phyloP scores from a whole-genome alignment of 2,113 vertebrate species.

The Conger conger region DNA sequence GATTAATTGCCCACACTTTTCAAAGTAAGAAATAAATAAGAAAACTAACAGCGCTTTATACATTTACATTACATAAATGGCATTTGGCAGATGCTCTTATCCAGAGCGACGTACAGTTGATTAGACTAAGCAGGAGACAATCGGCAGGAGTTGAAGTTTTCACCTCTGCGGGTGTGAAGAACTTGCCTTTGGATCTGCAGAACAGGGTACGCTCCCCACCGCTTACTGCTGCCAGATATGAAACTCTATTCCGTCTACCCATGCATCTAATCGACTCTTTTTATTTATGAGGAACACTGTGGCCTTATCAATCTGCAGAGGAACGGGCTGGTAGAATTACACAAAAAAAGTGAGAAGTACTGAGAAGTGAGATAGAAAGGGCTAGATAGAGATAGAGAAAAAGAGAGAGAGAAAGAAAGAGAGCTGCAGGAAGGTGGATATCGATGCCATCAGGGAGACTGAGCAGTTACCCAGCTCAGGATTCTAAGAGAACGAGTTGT shows the following conservation, averaged over 20 bases:
- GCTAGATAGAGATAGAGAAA: neutral
- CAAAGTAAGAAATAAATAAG: too few species aligned
- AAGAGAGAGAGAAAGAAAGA: neutral
- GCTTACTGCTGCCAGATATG: neutral
- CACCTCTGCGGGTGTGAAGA: neutral
- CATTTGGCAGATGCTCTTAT: too few species aligned
- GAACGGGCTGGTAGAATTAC: neutral
- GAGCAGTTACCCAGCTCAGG: neutral
- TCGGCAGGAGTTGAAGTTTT: neutral
- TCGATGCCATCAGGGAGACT: neutral
- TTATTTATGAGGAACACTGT: too few species aligned
- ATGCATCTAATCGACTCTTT: neutral
- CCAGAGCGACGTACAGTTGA: too few species aligned
- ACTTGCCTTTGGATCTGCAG: neutral
- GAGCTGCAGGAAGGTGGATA: neutral
- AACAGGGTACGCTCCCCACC: neutral
- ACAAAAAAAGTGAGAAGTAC: neutral
- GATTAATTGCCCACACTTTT: too few species aligned
- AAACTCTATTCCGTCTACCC: too few species aligned
- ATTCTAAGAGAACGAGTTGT: neutral
- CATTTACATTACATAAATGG: neutral
- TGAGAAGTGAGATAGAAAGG: too few species aligned
- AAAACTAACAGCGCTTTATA: too few species aligned
- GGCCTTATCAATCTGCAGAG: neutral
- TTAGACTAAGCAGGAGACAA: too few species aligned